phyloP scores from a whole-genome alignment of 2,888 invertebrate species.

The Zaprionus obscuricornis region DNA sequence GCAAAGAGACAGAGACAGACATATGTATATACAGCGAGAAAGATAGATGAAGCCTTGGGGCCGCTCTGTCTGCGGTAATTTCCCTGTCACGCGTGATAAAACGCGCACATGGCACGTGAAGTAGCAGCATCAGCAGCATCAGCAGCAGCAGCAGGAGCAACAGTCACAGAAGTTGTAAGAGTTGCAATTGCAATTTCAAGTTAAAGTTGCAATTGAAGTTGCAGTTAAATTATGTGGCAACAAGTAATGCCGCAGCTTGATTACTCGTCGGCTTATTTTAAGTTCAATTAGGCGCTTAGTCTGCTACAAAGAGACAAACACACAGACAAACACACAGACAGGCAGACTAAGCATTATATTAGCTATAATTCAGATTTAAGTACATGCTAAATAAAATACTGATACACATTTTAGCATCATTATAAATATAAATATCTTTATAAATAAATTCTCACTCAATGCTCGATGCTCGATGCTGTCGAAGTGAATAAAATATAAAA shows the following conservation, averaged over 20 bases:
- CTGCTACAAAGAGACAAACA: too few relatives aligned
- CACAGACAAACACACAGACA: too few relatives aligned
- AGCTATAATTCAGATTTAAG: too few relatives aligned
- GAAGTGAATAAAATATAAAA: too few relatives aligned
- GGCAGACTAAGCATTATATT: too few relatives aligned
- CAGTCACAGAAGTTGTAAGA: too few relatives aligned
- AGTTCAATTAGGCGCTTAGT: slow-evolving; percentile 67
- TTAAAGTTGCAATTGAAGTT: neutral
- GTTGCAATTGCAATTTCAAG: neutral
- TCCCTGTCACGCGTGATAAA: slow-evolving; percentile 68
- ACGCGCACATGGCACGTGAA: slow-evolving; percentile 67
- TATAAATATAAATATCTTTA: too few relatives aligned
- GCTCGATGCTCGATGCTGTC: too few relatives aligned
- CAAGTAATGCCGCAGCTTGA: slow-evolving; percentile 44
- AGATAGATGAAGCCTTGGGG: slow-evolving; percentile 18
- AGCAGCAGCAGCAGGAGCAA: slow-evolving; percentile 4
- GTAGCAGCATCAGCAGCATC: slow-evolving; percentile 9
- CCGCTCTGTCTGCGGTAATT: slow-evolving; percentile 56
- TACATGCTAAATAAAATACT: too few relatives aligned
- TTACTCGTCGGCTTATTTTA: slow-evolving; percentile 65
- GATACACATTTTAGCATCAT: too few relatives aligned
- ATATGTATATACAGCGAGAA: too few relatives aligned
- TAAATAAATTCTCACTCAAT: too few relatives aligned
- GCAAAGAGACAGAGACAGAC: neutral
- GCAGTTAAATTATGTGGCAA: slow-evolving; percentile 35